Evolutionary conservation across 2,113 vertebrate species (phyloP).

Genomic region (Leucosticte australis): DNA sequence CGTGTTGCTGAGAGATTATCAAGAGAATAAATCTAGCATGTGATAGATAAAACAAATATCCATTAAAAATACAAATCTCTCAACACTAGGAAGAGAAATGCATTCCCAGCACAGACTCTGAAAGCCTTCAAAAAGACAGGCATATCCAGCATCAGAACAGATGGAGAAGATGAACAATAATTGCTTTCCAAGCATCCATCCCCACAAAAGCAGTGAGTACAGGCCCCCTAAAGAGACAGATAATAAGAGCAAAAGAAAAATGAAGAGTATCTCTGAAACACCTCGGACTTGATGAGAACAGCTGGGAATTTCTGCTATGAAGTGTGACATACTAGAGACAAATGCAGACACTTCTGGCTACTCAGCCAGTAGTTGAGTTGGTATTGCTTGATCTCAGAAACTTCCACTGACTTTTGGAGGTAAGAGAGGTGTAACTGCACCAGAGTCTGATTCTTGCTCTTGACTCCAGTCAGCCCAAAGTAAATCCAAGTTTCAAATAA

Average conservation of each 20-base stretch:
- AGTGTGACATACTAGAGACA: not conserved
- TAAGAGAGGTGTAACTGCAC: not conserved
- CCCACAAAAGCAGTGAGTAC: not conserved
- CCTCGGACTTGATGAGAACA: not conserved
- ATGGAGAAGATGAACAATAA: conserved; percentile 35
- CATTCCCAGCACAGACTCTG: not conserved
- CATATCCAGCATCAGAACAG: conserved; percentile 26
- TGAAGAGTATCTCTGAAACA: not conserved
- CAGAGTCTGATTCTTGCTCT: not conserved
- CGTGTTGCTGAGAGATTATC: conserved; percentile 19
- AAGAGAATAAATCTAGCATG: conserved; percentile 40
- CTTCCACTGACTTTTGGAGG: not conserved
- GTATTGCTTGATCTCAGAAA: not conserved
- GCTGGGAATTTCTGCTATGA: not conserved
- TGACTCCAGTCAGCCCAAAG: not conserved
- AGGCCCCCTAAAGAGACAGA: not conserved
- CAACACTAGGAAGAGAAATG: not conserved
- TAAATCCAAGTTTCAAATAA: not conserved
- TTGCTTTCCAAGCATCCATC: conserved; percentile 38
- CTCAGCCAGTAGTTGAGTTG: not conserved
- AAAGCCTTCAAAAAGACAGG: conserved; percentile 6
- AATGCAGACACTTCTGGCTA: not conserved
- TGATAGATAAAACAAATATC: conserved; percentile 60
- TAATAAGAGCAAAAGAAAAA: conserved; percentile 25
- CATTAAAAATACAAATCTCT: conserved; percentile 56